Conservation (phyloP, 2,797 vertebrate genomes). For the Tenualosa ilisha region DNA sequence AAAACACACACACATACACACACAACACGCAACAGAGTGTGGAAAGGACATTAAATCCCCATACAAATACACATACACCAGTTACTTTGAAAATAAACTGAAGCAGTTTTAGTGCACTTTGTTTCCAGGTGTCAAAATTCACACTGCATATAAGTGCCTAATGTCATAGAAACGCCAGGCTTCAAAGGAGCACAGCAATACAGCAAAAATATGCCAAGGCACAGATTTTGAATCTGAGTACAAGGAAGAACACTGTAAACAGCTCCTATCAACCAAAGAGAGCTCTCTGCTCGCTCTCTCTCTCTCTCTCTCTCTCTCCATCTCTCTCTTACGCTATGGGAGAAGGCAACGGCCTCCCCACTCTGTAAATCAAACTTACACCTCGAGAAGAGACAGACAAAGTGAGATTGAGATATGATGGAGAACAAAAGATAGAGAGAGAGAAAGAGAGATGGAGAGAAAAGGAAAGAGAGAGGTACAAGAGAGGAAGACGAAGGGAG, state of each 20-base stretch:
- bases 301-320: too few relatives aligned
- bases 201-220: neutral
- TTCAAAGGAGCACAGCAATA: neutral
- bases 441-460: neutral
- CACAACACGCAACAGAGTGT: neutral
- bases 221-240: neutral
- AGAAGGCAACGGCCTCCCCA: neutral
- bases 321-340: neutral
- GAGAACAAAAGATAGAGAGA: neutral
- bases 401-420: neutral
- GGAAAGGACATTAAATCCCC: neutral
- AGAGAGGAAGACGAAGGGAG: conserved; percentile 18
- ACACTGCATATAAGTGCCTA: neutral
- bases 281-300: too few relatives aligned
- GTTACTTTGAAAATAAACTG: neutral
- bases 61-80: neutral
- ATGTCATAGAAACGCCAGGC: neutral
- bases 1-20: neutral
- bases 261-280: neutral
- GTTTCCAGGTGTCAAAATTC: neutral
- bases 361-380: neutral
- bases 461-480: neutral
- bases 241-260: too few relatives aligned
- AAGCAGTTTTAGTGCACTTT: neutral
- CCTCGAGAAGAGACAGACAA: neutral